phyloP scores from a whole-genome alignment of 2,113 vertebrate species.

The Ciconia boyciana region DNA sequence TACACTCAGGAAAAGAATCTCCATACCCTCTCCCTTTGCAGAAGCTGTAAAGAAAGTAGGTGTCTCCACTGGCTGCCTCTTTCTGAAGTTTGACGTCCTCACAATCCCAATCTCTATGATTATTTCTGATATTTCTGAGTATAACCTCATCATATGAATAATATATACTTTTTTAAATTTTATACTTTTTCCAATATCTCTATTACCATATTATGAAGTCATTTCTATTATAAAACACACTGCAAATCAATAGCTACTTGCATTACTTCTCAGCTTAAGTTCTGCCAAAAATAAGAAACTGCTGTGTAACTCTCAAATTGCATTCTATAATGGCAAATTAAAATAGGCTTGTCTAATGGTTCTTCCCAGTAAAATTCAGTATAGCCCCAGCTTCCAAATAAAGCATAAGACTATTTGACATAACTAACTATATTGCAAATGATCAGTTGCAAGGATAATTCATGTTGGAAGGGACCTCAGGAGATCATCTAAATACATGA shows the following conservation, averaged over 20 bases:
- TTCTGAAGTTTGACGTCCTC: not conserved
- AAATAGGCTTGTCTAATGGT: not conserved
- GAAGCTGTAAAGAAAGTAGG: not conserved
- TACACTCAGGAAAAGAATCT: not conserved
- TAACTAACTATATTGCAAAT: not conserved
- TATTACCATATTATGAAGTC: not conserved
- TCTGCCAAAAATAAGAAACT: conserved; percentile 18
- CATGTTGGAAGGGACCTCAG: not conserved
- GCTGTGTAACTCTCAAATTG: not conserved
- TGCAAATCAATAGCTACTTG: conserved; percentile 37
- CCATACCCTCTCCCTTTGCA: not conserved
- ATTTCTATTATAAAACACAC: not conserved
- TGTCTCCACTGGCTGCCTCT: not conserved
- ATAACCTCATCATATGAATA: not conserved
- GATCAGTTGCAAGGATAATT: not conserved
- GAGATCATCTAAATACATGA: not conserved
- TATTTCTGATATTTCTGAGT: not conserved
- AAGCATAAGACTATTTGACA: not conserved
- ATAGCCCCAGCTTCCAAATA: not conserved
- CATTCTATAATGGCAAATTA: not conserved
- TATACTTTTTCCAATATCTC: not conserved
- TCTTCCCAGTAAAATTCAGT: not conserved
- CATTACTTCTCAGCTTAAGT: not conserved
- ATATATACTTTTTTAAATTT: not conserved
- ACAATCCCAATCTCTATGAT: not conserved